Base-by-base conservation (phyloP, 1,140 invertebrate genomes). In the Spodoptera litura region DNA sequence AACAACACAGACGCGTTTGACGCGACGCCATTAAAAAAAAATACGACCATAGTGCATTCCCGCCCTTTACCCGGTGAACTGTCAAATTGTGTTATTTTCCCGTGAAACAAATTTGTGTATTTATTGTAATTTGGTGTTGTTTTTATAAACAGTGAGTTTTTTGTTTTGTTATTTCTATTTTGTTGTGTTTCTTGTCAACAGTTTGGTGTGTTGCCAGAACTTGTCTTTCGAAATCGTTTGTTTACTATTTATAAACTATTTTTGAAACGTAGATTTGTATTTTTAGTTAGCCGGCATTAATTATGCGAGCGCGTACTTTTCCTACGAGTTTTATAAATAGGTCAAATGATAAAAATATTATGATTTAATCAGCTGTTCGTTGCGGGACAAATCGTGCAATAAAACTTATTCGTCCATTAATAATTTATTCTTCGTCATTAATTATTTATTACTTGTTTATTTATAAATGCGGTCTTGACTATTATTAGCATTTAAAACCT, bases 241-340 rank as follows among this genome's bases (percentile, higher is more conserved):
- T 61, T 31, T 61, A 61, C 27, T 61, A 31, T 61, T 31, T 61
- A 61, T 31, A 61, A 31, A 59, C 25, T 61, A 61, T 61, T 61
- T 35, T 61, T 4, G 58, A 13, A 61, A 6, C 4, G 3, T 31
- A 31, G 25, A 25, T 58, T 10, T 58, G 9, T 58, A 10, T 58
- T 58, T 58, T 27, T 58, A 25, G 55, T 58, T 44, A 10, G 15
- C 8, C 9, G 25, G 6, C 27, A 58, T 58, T 3, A 25, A 20
- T 25, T 15, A 3, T 58, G 6, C 4, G 2, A 5, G 10, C 25
- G 5, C 55, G 20, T 56, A 58, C 55, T 8, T 58, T 58, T 58
- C 55, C 55, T 58, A 58, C 55, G 20, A 58, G 55, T 58, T 58
- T 58, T 58, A 58, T 58, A 58, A 58, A 58, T 58, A 58, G 55